Evolutionary conservation across 2,113 vertebrate genomes (phyloP).

Genomic region (Solenodon paradoxus): DNA sequence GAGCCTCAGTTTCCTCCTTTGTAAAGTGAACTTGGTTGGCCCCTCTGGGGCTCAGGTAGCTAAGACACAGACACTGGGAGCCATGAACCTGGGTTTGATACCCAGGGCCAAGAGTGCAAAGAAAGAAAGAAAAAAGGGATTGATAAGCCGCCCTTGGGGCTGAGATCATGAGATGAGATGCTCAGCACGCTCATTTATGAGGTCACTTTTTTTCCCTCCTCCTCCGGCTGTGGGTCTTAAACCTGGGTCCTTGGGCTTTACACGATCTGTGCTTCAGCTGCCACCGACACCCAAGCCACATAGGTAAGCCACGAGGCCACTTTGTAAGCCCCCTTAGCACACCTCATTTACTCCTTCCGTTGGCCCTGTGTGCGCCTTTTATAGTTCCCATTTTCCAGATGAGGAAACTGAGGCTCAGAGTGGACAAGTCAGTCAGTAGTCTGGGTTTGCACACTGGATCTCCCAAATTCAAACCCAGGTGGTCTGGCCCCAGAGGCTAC

Average conservation of each 20-base stretch:
- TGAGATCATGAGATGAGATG: neutral
- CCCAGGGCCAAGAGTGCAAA: too few relatives aligned
- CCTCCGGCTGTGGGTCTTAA: too few relatives aligned
- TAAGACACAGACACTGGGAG: too few relatives aligned
- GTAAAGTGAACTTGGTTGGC: too few relatives aligned
- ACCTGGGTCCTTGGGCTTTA: too few relatives aligned
- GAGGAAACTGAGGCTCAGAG: neutral
- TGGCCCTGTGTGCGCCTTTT: neutral
- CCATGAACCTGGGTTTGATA: too few relatives aligned
- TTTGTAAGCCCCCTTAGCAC: neutral
- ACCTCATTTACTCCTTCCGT: neutral
- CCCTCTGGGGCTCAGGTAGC: too few relatives aligned
- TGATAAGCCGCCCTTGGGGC: neutral
- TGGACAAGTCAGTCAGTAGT: neutral
- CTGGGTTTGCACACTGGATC: neutral
- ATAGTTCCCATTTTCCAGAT: neutral
- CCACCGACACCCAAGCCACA: too few relatives aligned
- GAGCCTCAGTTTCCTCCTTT: conserved; percentile 1
- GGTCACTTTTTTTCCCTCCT: neutral
- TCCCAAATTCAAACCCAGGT: fast-evolving
- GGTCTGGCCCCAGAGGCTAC: neutral
- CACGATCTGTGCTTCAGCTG: too few relatives aligned
- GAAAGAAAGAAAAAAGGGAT: too few relatives aligned
- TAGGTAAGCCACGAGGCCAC: fast-evolving
- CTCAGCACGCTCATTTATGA: neutral